Evolutionary conservation across 2,888 invertebrate genomes (phyloP).

Genomic region (Drosophila kambysellisi): DNA sequence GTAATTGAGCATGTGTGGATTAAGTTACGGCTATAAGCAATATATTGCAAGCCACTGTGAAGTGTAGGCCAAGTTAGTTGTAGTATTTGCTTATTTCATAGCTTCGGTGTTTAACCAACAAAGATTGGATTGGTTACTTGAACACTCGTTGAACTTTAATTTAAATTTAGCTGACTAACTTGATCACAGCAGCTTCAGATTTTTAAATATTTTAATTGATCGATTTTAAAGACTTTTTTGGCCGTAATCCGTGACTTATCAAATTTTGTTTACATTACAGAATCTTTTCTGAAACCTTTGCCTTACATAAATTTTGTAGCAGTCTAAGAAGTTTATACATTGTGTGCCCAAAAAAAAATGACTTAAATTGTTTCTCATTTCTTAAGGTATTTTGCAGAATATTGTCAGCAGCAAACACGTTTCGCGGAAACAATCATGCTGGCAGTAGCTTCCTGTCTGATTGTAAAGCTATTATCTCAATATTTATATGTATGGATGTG

Average conservation of each 20-base stretch:
- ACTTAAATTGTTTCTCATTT: slow-evolving; percentile 27
- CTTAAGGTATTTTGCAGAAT: slow-evolving; percentile 26
- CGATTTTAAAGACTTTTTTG: background rate
- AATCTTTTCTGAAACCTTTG: background rate
- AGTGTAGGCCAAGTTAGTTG: background rate
- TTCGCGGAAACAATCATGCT: slow-evolving; percentile 77
- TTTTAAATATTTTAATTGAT: background rate
- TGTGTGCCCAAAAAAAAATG: background rate
- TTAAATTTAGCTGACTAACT: background rate
- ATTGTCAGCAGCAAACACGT: slow-evolving; percentile 65
- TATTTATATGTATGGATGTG: slow-evolving; percentile 13
- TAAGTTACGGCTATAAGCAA: background rate
- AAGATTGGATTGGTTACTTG: background rate
- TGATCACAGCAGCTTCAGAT: background rate
- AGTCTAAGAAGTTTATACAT: background rate
- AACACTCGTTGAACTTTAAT: background rate
- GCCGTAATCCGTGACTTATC: background rate
- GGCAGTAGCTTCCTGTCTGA: slow-evolving; percentile 77
- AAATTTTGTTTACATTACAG: background rate
- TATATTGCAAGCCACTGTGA: background rate
- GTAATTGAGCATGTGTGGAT: slow-evolving; percentile 18
- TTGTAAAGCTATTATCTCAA: slow-evolving; percentile 75
- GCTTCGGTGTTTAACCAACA: background rate
- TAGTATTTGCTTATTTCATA: background rate
- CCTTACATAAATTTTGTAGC: background rate